Evolutionary conservation across 2,113 vertebrate genomes (phyloP).

Genomic region (Phrynocephalus versicolor): DNA sequence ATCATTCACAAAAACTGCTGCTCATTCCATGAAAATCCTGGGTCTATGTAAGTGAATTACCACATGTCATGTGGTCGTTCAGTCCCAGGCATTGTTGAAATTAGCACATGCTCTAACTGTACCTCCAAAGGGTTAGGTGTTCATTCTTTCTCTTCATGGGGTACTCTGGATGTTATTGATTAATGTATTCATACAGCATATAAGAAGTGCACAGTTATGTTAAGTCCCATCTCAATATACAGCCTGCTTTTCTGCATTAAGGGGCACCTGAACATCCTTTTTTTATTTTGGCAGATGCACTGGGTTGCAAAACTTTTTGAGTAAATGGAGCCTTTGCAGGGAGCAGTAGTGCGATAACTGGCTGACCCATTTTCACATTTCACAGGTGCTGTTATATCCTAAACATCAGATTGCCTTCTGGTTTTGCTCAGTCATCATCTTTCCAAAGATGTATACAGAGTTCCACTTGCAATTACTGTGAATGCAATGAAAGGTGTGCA

Average conservation of each 20-base stretch:
- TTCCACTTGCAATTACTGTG: conserved; percentile 7
- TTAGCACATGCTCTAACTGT: not conserved
- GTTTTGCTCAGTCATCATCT: conserved; percentile 20
- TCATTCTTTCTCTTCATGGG: too few species aligned
- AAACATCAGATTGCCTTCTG: not conserved
- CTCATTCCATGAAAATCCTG: too few species aligned
- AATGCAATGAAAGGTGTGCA: conserved; percentile 6
- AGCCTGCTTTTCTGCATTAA: not conserved
- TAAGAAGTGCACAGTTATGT: not conserved
- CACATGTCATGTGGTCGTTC: too few species aligned
- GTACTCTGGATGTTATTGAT: too few species aligned
- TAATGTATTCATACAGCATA: too few species aligned
- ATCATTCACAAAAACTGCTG: too few species aligned
- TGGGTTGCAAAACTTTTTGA: too few species aligned
- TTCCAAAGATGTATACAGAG: not conserved
- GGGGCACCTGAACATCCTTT: not conserved
- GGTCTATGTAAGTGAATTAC: too few species aligned
- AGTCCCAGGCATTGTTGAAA: not conserved
- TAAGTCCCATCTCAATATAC: not conserved
- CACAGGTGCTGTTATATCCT: not conserved
- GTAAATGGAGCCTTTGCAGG: too few species aligned
- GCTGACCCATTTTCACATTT: not conserved
- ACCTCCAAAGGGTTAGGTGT: not conserved
- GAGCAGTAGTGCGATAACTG: not conserved
- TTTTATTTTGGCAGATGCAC: not conserved